Evolutionary conservation across 2,113 vertebrate species (phyloP).

Genomic region (Ammodytes marinus): DNA sequence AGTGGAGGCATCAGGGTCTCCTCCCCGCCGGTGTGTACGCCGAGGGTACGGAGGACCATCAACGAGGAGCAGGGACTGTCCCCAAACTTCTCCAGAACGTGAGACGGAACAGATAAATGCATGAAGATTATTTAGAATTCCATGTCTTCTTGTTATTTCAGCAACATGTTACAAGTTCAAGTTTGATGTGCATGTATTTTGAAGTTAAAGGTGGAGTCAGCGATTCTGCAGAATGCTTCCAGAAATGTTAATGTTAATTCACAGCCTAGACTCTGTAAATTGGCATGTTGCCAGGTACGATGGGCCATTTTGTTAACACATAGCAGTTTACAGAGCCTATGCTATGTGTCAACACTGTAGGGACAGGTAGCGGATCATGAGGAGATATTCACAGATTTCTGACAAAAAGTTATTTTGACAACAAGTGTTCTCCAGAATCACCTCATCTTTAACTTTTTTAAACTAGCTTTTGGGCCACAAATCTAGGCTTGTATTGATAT

Average conservation of each 20-base stretch:
- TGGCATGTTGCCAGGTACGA: no score
- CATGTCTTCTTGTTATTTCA: background rate
- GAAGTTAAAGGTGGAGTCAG: background rate
- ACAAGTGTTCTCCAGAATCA: no score
- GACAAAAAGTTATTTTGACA: no score
- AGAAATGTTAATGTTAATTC: no score
- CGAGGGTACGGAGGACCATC: constrained; percentile 88
- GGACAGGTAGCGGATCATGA: no score
- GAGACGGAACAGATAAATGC: constrained; percentile 49
- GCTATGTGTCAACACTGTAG: no score
- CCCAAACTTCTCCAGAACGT: constrained; percentile 86
- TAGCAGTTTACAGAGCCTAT: no score
- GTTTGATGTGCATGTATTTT: background rate
- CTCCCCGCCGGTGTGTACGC: constrained; percentile 90
- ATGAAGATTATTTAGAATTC: background rate
- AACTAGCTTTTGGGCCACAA: background rate
- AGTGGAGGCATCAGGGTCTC: constrained; percentile 90
- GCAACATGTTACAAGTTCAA: background rate
- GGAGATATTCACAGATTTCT: no score
- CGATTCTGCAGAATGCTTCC: no score
- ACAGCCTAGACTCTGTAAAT: no score
- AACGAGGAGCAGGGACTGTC: constrained; percentile 83
- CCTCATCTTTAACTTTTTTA: no score
- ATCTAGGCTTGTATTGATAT: background rate
- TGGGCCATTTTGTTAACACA: no score